These are phyloP conservation scores for Anser brachyrhynchus DNA, from an alignment of 2,113 vertebrate genomes.

Conservation along the genomic window DNA sequence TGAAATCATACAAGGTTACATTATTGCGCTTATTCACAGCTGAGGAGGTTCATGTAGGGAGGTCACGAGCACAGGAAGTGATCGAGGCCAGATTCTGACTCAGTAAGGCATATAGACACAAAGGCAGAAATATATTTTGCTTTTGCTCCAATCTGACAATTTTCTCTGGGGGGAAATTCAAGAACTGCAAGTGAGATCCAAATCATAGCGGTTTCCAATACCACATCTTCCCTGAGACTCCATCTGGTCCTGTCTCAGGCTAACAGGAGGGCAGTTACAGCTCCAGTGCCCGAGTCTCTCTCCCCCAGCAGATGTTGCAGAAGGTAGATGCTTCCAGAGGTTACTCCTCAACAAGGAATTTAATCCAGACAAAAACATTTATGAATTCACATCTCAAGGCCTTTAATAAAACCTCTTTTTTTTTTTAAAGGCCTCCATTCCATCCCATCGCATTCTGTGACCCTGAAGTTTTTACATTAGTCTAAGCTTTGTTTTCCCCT, in stretches of 20 bases:
- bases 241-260: slow-evolving; percentile 34
- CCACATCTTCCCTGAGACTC: background rate
- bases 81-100: slow-evolving; percentile 43
- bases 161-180: slow-evolving; percentile 36
- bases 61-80: slow-evolving; percentile 51
- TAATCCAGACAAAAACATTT: slow-evolving; percentile 17
- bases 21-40: background rate
- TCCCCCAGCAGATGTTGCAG: slow-evolving; percentile 46
- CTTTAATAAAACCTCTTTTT: background rate
- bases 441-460: background rate
- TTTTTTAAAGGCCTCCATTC: background rate
- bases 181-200: slow-evolving; percentile 53
- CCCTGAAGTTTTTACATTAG: background rate
- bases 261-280: background rate
- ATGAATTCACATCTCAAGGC: background rate
- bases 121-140: slow-evolving; percentile 7
- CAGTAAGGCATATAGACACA: background rate
- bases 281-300: background rate
- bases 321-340: background rate
- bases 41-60: background rate
- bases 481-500: background rate
- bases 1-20: background rate
- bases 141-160: slow-evolving; percentile 10
- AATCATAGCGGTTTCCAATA: background rate
- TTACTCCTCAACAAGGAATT: slow-evolving; percentile 37